A percentile compares a stretch with the other conserved stretches of the same genome.
These are phyloP conservation scores for Peromyscus polionotus DNA, from an alignment of 2,113 vertebrate genomes.

Conservation along the genomic window DNA sequence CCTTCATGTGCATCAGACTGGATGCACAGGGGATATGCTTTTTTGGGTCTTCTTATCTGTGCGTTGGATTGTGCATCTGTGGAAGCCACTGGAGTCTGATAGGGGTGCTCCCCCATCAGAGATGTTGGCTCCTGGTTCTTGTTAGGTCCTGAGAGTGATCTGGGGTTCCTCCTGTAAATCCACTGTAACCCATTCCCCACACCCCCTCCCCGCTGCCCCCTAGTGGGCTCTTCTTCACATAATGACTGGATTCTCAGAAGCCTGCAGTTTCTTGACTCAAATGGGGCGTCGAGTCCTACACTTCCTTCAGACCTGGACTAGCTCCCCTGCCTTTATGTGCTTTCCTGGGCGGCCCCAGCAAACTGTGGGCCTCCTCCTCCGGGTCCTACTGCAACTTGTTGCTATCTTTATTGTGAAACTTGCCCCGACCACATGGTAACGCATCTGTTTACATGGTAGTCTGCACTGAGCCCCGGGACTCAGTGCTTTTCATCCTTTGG, in stretches of 20 bases:
- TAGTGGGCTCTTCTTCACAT: neutral
- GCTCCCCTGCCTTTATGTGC: neutral
- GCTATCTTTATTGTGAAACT: neutral
- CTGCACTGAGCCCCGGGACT: accelerated
- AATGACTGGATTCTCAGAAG: neutral
- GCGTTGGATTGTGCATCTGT: constrained; percentile 65
- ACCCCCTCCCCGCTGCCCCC: no score
- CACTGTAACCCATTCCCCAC: neutral
- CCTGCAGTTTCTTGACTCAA: neutral
- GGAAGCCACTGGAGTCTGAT: constrained; percentile 46
- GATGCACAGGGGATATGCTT: no score
- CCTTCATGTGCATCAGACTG: accelerated
- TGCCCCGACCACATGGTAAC: accelerated
- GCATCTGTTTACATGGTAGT: accelerated
- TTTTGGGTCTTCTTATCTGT: neutral
- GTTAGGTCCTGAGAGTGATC: neutral
- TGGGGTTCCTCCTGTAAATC: neutral
- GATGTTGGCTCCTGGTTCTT: constrained; percentile 10
- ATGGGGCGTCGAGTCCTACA: neutral
- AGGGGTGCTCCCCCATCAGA: neutral
- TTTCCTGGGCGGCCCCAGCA: neutral
- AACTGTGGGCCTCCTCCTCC: neutral
- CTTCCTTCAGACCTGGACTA: neutral
- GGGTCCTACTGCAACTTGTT: neutral
- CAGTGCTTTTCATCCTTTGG: neutral